Evolutionary conservation across 2,113 vertebrate species (phyloP).

Genomic region (Anoura caudifer): DNA sequence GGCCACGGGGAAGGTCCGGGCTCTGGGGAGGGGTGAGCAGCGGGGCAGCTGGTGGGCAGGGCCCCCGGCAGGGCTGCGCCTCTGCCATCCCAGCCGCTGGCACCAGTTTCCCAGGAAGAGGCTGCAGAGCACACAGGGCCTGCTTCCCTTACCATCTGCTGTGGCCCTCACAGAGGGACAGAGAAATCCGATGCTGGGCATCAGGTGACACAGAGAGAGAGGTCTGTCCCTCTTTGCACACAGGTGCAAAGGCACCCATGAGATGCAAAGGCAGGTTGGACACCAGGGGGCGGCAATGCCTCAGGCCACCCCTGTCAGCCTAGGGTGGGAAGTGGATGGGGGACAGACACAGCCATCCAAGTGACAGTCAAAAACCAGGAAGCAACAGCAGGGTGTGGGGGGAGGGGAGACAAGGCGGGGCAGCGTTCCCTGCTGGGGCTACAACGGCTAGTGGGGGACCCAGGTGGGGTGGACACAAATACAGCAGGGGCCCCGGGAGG

Average conservation of each 20-base stretch:
- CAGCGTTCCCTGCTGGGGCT: background rate
- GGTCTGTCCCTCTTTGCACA: background rate
- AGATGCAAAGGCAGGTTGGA: background rate
- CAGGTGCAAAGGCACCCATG: background rate
- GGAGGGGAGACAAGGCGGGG: accelerated
- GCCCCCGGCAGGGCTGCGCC: too few species aligned
- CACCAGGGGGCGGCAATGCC: background rate
- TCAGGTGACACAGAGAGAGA: constrained; percentile 4
- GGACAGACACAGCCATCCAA: background rate
- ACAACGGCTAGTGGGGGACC: background rate
- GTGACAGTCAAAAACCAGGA: background rate
- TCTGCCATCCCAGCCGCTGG: background rate
- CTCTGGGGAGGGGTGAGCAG: background rate
- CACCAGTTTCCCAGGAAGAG: background rate
- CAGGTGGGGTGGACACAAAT: background rate
- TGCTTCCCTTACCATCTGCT: background rate
- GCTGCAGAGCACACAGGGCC: background rate
- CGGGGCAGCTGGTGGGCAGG: background rate
- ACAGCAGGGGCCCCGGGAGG: background rate
- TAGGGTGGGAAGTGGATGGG: background rate
- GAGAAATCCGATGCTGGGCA: background rate
- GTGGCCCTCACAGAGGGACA: background rate
- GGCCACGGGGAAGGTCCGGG: background rate
- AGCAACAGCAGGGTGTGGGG: background rate
- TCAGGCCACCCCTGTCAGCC: background rate